phyloP scores from a whole-genome alignment of 2,797 vertebrate genomes.

The Melanotaenia maccullochi region DNA sequence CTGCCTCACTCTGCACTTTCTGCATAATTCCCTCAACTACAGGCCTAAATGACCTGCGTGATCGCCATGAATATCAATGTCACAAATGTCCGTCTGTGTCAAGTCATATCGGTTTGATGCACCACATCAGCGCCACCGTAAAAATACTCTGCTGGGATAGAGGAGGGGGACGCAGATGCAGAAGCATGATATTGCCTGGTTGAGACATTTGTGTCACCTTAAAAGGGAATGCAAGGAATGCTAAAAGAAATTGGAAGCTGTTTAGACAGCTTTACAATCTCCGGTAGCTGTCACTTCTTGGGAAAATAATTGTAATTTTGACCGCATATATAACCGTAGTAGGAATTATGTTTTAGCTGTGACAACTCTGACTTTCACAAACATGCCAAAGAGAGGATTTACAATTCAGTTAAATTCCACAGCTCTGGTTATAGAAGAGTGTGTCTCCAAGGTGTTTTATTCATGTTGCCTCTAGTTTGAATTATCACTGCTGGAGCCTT shows the following conservation, averaged over 20 bases:
- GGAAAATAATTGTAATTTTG: slow-evolving; percentile 40
- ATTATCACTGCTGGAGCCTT: not conserved
- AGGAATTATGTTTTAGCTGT: slow-evolving; percentile 24
- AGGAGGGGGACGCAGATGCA: slow-evolving; percentile 8
- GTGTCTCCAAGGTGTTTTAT: slow-evolving; percentile 7
- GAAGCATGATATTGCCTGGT: slow-evolving; percentile 27
- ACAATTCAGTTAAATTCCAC: not conserved
- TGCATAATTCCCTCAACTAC: slow-evolving; percentile 57
- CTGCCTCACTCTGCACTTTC: slow-evolving; percentile 63
- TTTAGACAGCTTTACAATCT: slow-evolving; percentile 2
- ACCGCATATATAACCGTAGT: slow-evolving; percentile 33
- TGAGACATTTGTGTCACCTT: slow-evolving; percentile 48
- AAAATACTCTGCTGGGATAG: slow-evolving; percentile 10
- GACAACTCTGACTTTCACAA: slow-evolving; percentile 40
- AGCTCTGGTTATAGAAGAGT: not conserved
- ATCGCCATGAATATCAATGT: slow-evolving; percentile 79
- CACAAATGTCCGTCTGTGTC: slow-evolving; percentile 47
- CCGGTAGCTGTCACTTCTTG: slow-evolving; percentile 13
- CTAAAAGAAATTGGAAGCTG: slow-evolving; percentile 11
- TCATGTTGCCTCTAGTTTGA: slow-evolving; percentile 9
- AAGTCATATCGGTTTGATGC: slow-evolving; percentile 52
- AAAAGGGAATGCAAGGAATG: slow-evolving; percentile 41
- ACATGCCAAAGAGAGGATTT: slow-evolving; percentile 32
- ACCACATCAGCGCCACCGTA: slow-evolving; percentile 24
- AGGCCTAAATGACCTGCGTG: slow-evolving; percentile 66